Conservation (phyloP, 2,888 invertebrate species). For the Phortica magna region DNA sequence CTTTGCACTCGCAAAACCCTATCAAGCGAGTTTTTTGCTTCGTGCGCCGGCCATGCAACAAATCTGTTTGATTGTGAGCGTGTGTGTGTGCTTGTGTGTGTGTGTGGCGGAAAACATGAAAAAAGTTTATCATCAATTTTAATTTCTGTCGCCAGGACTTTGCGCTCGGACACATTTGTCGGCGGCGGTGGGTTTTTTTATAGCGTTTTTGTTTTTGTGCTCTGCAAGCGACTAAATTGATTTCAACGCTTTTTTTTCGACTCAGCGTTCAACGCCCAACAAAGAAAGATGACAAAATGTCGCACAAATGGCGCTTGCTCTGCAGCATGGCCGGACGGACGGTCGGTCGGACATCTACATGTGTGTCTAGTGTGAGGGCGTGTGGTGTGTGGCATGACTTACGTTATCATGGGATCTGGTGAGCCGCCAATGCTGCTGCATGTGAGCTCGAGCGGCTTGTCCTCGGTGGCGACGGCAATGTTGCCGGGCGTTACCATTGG, state of each 20-base stretch:
- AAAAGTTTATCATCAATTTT: slow-evolving; percentile 41
- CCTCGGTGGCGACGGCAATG: slow-evolving; percentile 90
- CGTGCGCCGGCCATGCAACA: not conserved
- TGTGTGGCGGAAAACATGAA: not conserved
- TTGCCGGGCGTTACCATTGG: slow-evolving; percentile 88
- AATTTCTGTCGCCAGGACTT: slow-evolving; percentile 33
- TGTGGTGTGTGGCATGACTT: slow-evolving; percentile 56
- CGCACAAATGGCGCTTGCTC: not conserved
- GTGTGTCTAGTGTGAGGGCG: not conserved
- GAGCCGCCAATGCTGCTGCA: slow-evolving; percentile 93
- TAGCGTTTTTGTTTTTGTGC: not conserved
- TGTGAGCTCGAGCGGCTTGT: slow-evolving; percentile 85
- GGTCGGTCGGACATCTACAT: not conserved
- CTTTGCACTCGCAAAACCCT: not conserved
- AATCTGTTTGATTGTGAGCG: slow-evolving; percentile 18
- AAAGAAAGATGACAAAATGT: slow-evolving; percentile 15
- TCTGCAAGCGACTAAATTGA: slow-evolving; percentile 4
- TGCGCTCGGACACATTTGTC: not conserved
- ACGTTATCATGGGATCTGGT: slow-evolving; percentile 91
- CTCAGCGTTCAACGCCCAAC: not conserved
- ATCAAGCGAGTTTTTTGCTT: not conserved
- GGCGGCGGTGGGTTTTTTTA: not conserved
- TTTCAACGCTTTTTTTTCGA: slow-evolving; percentile 11
- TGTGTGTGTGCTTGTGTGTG: not conserved
- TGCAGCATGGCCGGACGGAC: not conserved